Conservation (phyloP, 2,888 invertebrate genomes). For the Heteromurus nitidus region DNA sequence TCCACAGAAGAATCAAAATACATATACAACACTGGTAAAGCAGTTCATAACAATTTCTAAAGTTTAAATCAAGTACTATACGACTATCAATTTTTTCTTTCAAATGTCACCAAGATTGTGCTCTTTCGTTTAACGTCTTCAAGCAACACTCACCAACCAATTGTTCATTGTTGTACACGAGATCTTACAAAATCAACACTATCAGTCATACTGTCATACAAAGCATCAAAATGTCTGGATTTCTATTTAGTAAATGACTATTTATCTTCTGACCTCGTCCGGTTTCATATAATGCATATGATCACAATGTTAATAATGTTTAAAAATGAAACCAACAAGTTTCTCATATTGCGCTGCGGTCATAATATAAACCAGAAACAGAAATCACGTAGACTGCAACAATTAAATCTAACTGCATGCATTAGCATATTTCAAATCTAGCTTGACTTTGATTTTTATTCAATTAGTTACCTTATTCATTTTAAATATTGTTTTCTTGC, state of each 20-base stretch:
- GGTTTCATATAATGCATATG: too few relatives aligned
- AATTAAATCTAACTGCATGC: too few relatives aligned
- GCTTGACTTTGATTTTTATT: too few relatives aligned
- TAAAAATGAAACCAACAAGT: neutral
- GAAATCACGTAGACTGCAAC: too few relatives aligned
- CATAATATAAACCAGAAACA: too few relatives aligned
- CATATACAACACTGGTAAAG: neutral
- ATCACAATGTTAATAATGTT: neutral
- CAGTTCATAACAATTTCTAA: neutral
- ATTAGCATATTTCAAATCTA: too few relatives aligned
- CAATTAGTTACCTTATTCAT: too few relatives aligned
- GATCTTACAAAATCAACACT: neutral
- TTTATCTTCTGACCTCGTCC: neutral
- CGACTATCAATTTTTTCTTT: neutral
- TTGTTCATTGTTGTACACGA: neutral
- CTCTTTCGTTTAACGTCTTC: neutral
- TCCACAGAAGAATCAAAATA: neutral
- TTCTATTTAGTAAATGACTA: constrained; percentile 1
- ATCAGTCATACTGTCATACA: neutral
- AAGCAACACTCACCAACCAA: too few relatives aligned
- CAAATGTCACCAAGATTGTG: neutral
- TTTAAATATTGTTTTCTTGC: too few relatives aligned
- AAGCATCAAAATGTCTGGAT: neutral
- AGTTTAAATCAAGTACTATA: constrained; percentile 16
- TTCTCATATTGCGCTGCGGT: too few relatives aligned